A percentile compares a stretch with the other conserved stretches of the same genome.
Evolutionary conservation across 2,797 vertebrate genomes (phyloP).

Genomic region (Clarias laeviceps): DNA sequence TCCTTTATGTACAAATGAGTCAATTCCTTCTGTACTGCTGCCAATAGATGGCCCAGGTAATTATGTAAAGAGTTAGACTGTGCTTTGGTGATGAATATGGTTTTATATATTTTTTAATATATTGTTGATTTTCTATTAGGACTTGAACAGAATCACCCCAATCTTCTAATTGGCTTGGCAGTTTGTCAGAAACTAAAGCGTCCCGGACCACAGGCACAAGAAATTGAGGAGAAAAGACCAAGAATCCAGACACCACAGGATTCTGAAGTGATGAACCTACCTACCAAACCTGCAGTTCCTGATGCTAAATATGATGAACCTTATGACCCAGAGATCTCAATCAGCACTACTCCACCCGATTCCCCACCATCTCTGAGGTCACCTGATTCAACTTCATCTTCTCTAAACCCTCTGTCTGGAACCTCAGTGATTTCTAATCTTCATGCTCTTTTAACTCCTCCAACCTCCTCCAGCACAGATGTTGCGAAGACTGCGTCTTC

Average conservation of each 20-base stretch:
- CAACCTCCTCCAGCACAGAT: constrained; percentile 26
- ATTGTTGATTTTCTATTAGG: constrained; percentile 71
- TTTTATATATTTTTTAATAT: not conserved
- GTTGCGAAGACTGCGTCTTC: not conserved
- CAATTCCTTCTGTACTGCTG: constrained; percentile 89
- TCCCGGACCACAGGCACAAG: constrained; percentile 65
- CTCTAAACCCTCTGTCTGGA: constrained; percentile 68
- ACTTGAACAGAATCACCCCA: constrained; percentile 89
- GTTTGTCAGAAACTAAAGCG: constrained; percentile 91
- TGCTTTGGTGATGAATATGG: not conserved
- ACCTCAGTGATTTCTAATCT: constrained; percentile 69
- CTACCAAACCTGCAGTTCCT: constrained; percentile 67
- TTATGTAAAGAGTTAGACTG: not conserved
- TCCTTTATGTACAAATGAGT: constrained; percentile 89
- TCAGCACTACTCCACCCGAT: constrained; percentile 75
- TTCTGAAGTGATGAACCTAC: constrained; percentile 67
- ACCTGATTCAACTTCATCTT: constrained; percentile 69
- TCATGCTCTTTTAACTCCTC: constrained; percentile 66
- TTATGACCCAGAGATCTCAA: constrained; percentile 73
- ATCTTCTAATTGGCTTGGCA: constrained; percentile 91
- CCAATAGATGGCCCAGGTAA: constrained; percentile 96
- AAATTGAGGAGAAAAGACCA: constrained; percentile 84
- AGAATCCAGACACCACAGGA: constrained; percentile 76
- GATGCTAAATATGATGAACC: constrained; percentile 79
- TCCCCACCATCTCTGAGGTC: constrained; percentile 77